Percentiles rank a stretch among this genome's conserved stretches.
phyloP scores from a whole-genome alignment of 2,888 invertebrate species.

The Leptogaster cylindrica region DNA sequence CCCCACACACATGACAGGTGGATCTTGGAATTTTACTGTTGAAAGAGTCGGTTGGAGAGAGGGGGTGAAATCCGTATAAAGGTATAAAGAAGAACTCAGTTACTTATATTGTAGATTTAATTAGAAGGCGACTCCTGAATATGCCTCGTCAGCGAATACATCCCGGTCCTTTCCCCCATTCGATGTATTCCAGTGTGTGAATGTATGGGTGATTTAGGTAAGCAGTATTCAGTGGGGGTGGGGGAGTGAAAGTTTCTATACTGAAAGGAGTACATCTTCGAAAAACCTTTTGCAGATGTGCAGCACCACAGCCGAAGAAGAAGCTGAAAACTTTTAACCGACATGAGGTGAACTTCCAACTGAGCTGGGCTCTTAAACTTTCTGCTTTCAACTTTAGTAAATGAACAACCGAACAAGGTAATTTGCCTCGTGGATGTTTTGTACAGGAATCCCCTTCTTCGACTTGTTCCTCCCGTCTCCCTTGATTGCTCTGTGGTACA shows the following conservation, averaged over 20 bases:
- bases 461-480: too few relatives aligned
- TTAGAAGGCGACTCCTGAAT: not conserved
- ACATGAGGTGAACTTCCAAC: constrained; percentile 35
- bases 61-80: too few relatives aligned
- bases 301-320: constrained; percentile 15
- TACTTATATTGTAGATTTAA: constrained; percentile 32
- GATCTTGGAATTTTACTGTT: too few relatives aligned
- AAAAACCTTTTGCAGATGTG: constrained; percentile 23
- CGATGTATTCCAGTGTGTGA: not conserved
- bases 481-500: too few relatives aligned
- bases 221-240: too few relatives aligned
- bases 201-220: not conserved
- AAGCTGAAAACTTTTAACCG: constrained; percentile 33
- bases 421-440: constrained; percentile 17
- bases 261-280: not conserved
- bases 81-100: not conserved
- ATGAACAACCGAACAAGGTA: constrained; percentile 35
- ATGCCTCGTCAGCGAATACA: too few relatives aligned
- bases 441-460: constrained; percentile 1
- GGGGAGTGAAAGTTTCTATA: not conserved
- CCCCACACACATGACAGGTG: too few relatives aligned
- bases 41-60: too few relatives aligned
- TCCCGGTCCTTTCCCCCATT: too few relatives aligned
- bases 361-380: constrained; percentile 36
- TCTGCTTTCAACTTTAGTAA: constrained; percentile 28